Evolutionary conservation across 2,888 invertebrate genomes (phyloP).

Genomic region (Epirrita christyi): DNA sequence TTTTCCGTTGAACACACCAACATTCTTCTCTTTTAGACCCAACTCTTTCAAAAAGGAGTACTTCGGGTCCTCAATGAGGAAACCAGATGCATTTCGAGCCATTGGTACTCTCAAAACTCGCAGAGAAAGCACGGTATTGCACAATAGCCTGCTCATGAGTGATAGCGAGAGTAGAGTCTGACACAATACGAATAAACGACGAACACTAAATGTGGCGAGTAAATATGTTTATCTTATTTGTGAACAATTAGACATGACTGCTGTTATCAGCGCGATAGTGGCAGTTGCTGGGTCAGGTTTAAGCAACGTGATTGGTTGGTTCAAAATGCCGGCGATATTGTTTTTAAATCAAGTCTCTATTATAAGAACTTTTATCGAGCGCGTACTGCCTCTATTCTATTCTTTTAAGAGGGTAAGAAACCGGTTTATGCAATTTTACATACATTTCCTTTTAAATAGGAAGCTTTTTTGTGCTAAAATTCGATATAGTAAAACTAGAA

Average conservation of each 20-base stretch:
- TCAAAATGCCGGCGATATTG: slow-evolving; percentile 9
- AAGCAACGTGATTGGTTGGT: slow-evolving; percentile 44
- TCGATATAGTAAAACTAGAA: no score
- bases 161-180: background rate
- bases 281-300: slow-evolving; percentile 72
- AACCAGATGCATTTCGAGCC: slow-evolving; percentile 73
- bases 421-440: no score
- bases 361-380: no score
- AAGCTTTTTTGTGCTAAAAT: no score
- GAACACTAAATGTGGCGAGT: slow-evolving; percentile 31
- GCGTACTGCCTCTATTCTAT: no score
- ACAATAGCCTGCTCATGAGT: slow-evolving; percentile 70
- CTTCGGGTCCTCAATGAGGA: slow-evolving; percentile 90
- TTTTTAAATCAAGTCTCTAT: no score
- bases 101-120: slow-evolving; percentile 61
- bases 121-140: slow-evolving; percentile 59
- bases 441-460: no score
- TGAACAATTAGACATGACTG: slow-evolving; percentile 68
- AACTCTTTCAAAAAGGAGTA: slow-evolving; percentile 97
- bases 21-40: slow-evolving; percentile 92
- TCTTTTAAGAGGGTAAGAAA: no score
- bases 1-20: slow-evolving; percentile 95
- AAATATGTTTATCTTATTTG: slow-evolving; percentile 69
- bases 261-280: slow-evolving; percentile 65
- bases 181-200: slow-evolving; percentile 17